Evolutionary conservation across 2,797 vertebrate genomes (phyloP), one percentile per base, ranked within the genome.

Genomic region (Melanotaenia parkinsoni): DNA sequence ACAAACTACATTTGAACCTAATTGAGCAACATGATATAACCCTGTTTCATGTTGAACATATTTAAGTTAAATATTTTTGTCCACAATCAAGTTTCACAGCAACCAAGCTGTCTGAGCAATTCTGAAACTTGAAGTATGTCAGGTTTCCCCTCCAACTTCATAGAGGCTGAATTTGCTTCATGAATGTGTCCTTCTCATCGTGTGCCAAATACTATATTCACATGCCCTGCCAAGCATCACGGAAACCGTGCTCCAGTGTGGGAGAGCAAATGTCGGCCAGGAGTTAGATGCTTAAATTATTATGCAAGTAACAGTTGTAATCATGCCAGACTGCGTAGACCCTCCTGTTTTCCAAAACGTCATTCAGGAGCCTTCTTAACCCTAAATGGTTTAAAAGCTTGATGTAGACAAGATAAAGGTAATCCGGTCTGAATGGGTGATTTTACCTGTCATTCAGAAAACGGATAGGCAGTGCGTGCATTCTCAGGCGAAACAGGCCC

Each of bases 181-280:
- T 90, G 89, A 91, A 93, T 86, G 86, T 75, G 67, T 54, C 72
- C 83, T 68, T 89, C 81, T 90, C 82, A 90, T 89, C 87, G 6
- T 33, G 64, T 53, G 81, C 89, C 88, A 90, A 88, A 84, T 57
- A 70, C 72, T 70, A 82, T 68, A 83, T 78, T 83, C 79, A 79
- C 67, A 80, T 20, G 47, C 20, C 65, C 77, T 77, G 90, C 91
- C 90, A 93, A 92, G 71, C 80, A 85, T 86, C 84, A 86, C 89
- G 88, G 72, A 87, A 70, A 67, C 51, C 1, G 58, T 59, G 67
- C 69, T 63, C 78, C 70, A 74, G 78, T 22, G 82, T 82, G 81
- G 63, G 38, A 78, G 67, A 70, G 67, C 72, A 77, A 77, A 76
- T 53, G 16, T 58, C 51, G 45, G 47, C 47, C 71, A 37, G 30